Evolutionary conservation across 2,113 vertebrate genomes (phyloP), one percentile per base, ranked within the genome.

Genomic region (Saiga tatarica): DNA sequence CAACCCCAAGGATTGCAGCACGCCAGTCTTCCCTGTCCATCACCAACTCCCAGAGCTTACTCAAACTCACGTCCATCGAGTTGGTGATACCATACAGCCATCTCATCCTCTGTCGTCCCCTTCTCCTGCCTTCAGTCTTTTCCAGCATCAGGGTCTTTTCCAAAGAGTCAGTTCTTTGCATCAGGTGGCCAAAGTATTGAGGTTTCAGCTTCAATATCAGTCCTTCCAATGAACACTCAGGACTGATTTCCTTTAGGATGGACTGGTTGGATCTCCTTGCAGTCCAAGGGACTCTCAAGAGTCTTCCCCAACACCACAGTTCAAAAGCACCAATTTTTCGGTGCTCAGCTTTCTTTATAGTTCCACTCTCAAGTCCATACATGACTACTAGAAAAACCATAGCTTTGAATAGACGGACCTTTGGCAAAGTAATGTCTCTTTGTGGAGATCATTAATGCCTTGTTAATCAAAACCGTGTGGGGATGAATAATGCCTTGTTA

Each of bases 381-480:
- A 71, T 36, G 19, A 71, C n/a, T 36, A 71, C 67, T 71, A n/a
- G 67, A 71, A 71, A 71, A 36, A 71, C n/a, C 64, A 71, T 36
- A 71, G n/a, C 67, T 23, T 71, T 71, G 67, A 71, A 19, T 71
- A 23, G 19, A 23, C 0, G 1, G n/a, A 71, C n/a, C n/a, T 71
- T 71, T 71, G n/a, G n/a, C n/a, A 71, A 71, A 71, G 67, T n/a
- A 71, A 23, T 12, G 17, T 71, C 67, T 71, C 19, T 36, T 71
- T 71, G 67, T 71, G 67, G 9, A 71, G 67, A 36, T 71, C 67
- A 71, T 10, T 71, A 71, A 71, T 71, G 19, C 5, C 19, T 39
- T 71, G 19, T 71, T 71, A 71, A 39, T 23, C 67, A 71, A 71
- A 47, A 52, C 28, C 28, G 26, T 0, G 0, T 45, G 50, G n/a